Evolutionary conservation across 2,888 invertebrate genomes (phyloP), one percentile per base, ranked within the genome.

Genomic region (Scaeva pyrastri): DNA sequence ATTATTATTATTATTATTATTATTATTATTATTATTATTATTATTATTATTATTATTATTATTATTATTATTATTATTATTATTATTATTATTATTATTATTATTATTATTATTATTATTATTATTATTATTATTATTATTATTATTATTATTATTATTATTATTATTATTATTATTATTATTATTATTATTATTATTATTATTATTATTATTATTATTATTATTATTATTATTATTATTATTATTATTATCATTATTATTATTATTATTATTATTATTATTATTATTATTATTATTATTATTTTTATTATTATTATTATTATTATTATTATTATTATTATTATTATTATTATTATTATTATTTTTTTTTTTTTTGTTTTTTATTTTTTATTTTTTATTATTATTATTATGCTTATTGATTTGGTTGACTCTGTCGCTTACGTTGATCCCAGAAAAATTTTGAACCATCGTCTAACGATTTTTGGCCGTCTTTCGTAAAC

Each of bases 151-250:
- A 45, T 45, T 45, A 16, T 45, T 45, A 45, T 45, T 45, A 6
- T 45, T 45, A 45, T 45, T 45, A 16, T 45, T 45, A 45, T 45
- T 45, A 16, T 45, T 45, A 39, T 45, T 5, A 16, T 45, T 45
- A 16, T 45, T 45, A 45, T 45, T 45, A 16, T 45, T 45, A 45
- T 45, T 45, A 16, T 45, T 45, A 45, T 45, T 45, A 16, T 45
- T 45, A 45, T 45, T 45, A 45, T 45, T 45, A 12, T 45, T 45
- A 39, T 45, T 45, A 16, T 45, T 45, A 45, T 45, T 45, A 16
- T 45, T 45, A 45, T 45, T 45, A 45, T 45, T 45, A 16, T 45
- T 45, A 45, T 45, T 45, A 16, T 45, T 45, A 45, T 45, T 45
- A 16, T 45, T 45, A 45, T 45, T 45, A 16, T 45, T 45, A 45